Conservation (phyloP, 2,888 invertebrate species). For the Eupithecia exiguata region DNA sequence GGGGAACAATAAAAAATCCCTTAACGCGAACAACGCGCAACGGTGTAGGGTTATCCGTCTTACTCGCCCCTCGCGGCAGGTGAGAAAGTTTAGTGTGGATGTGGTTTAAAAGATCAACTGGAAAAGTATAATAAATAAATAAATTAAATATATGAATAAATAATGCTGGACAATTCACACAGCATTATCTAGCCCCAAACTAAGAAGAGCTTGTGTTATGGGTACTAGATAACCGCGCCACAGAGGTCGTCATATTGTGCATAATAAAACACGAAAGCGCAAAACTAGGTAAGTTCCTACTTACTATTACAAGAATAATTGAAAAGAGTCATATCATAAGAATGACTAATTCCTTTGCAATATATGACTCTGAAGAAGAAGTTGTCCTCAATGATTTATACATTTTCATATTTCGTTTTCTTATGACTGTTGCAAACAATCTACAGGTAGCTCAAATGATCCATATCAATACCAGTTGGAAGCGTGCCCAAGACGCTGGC, state of each 20-base stretch:
- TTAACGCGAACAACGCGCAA: conserved; percentile 71
- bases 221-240: no score
- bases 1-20: conserved; percentile 83
- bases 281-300: neutral
- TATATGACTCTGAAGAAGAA: neutral
- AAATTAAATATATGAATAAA: no score
- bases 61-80: conserved; percentile 72
- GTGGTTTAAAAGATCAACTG: neutral
- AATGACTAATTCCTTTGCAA: no score
- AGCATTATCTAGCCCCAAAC: no score
- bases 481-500: no score
- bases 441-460: no score
- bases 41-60: conserved; percentile 78
- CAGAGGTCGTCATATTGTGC: no score
- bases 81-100: conserved; percentile 56
- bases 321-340: neutral
- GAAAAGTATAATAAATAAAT: neutral
- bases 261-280: neutral
- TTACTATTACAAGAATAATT: neutral
- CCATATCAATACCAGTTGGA: no score
- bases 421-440: no score
- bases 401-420: neutral
- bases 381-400: neutral
- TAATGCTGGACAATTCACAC: no score
- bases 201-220: no score